Base-by-base conservation (phyloP, 2,888 invertebrate species). In the Hydraecia micacea region DNA sequence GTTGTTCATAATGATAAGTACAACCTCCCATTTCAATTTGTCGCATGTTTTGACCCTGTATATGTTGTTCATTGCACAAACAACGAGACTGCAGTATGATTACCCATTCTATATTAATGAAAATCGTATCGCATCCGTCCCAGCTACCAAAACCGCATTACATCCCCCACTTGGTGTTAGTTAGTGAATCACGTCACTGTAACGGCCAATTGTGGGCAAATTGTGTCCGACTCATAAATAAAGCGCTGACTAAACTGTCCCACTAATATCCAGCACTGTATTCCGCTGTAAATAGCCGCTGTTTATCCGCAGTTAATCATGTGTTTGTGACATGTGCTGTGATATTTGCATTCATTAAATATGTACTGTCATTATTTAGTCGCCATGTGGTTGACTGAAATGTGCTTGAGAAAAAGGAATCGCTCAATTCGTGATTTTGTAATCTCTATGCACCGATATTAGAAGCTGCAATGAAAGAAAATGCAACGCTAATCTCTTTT, bases 181-280 rank as follows among this genome's bases (percentile, higher is more conserved):
- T 88, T 87, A 90, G 91, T 93, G 93, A 93, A 91, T 93, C 93
- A 93, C 91, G 87, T 88, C 86, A 88, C 86, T 84, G 86, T 84
- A 88, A 88, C 87, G 86, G 85, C 87, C 90, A 90, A 91, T 92
- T 91, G 90, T 85, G 89, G 86, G 89, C 90, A 89, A 91, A 91
- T 90, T 90, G 90, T 87, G 86, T 86, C 85, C 87, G 81, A 85
- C 73, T 84, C 91, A 90, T 91, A 93, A 93, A 93, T 93, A 83
- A 84, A 84, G 83, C 84, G 72, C 85, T 90, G 90, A 91, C 89
- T 91, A 86, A 89, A 90, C 85, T 87, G 89, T 86, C 84, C 79
- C 82, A 55, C 80, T 90, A 87, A 87, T 84, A 88, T 60, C 84
- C 74, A 77, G 74, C 69, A 79, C 77, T 83, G 74, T 46, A 74